Conservation (phyloP, 2,113 vertebrate genomes). For the Albula goreensis region DNA sequence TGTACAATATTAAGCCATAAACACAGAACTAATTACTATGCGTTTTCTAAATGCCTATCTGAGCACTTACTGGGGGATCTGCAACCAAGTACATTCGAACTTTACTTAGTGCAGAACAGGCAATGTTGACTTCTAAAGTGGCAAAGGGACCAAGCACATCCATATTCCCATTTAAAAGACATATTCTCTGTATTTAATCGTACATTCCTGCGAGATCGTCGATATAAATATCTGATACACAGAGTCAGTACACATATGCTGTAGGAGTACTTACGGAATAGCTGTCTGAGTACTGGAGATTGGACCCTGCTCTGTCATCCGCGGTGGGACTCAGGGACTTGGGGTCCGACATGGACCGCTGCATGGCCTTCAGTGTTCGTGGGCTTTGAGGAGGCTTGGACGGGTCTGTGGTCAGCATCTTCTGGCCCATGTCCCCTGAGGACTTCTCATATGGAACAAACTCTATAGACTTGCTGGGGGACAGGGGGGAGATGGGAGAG, state of each 20-base stretch:
- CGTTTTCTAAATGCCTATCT: too few relatives aligned
- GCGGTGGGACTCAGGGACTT: slow-evolving; percentile 94
- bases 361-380: slow-evolving; percentile 86
- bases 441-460: slow-evolving; percentile 96
- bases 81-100: too few relatives aligned
- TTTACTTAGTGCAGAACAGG: not conserved
- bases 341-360: slow-evolving; percentile 94
- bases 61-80: too few relatives aligned
- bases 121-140: not conserved
- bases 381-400: slow-evolving; percentile 84
- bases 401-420: slow-evolving; percentile 78
- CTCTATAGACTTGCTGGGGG: slow-evolving; percentile 92
- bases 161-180: not conserved
- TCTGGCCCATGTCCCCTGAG: slow-evolving; percentile 86
- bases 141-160: not conserved
- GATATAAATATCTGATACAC: not conserved
- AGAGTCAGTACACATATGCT: not conserved
- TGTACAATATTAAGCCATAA: too few relatives aligned
- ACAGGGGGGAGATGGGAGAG: slow-evolving; percentile 93
- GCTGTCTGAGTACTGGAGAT: slow-evolving; percentile 85
- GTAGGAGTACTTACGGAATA: slow-evolving; percentile 80
- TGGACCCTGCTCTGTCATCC: slow-evolving; percentile 84
- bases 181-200: too few relatives aligned
- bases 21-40: too few relatives aligned
- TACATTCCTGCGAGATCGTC: too few relatives aligned